phyloP scores from a whole-genome alignment of 2,888 invertebrate genomes.

The Ceraclea dissimilis region DNA sequence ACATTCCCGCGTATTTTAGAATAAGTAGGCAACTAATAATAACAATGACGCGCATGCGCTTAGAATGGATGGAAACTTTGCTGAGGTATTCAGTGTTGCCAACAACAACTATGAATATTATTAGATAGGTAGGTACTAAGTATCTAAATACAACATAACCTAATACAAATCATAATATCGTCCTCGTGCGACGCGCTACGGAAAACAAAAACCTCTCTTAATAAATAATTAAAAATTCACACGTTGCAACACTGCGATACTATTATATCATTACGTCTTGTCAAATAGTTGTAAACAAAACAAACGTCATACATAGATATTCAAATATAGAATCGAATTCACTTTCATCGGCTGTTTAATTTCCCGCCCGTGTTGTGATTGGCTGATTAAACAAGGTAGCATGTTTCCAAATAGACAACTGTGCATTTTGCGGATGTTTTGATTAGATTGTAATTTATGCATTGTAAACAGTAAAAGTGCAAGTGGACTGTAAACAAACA shows the following conservation, averaged over 20 bases:
- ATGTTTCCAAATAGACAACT: conserved; percentile 6
- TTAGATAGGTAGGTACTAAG: background rate
- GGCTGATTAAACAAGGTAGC: background rate
- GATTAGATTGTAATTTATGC: background rate
- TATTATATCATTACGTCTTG: conserved; percentile 8
- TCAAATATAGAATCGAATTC: conserved; percentile 6
- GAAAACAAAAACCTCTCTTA: no score
- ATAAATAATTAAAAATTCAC: no score
- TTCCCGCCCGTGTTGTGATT: background rate
- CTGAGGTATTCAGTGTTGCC: no score
- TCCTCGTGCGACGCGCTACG: no score
- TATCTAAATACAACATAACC: no score
- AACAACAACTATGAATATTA: background rate
- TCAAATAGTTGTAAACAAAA: conserved; percentile 7
- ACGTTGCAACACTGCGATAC: no score
- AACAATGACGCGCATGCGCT: no score
- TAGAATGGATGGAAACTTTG: background rate
- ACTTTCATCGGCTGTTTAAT: background rate
- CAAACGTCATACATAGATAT: background rate
- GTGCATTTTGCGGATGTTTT: conserved; percentile 11
- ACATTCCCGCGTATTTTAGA: no score
- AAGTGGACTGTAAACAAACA: no score
- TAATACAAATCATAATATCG: no score
- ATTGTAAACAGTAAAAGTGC: background rate
- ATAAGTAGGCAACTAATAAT: no score